phyloP scores from a whole-genome alignment of 2,797 vertebrate species.

The Pangasius macronema region DNA sequence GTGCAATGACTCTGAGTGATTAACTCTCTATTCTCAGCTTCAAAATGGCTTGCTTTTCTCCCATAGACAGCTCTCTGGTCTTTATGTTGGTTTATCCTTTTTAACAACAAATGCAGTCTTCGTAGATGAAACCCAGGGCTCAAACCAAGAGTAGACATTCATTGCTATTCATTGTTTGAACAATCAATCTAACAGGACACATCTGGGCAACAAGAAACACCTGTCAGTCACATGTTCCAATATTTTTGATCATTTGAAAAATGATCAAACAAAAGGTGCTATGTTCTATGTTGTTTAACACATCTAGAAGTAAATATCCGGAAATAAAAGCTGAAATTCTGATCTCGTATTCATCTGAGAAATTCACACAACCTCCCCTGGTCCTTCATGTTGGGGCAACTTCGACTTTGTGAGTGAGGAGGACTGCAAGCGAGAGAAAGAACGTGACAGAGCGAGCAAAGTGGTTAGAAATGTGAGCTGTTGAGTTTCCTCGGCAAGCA shows the following conservation, averaged over 20 bases:
- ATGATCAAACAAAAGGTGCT: neutral
- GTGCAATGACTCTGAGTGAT: neutral
- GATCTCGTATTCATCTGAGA: neutral
- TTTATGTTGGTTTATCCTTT: neutral
- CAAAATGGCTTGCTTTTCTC: neutral
- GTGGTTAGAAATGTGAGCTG: constrained; percentile 49
- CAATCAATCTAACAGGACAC: neutral
- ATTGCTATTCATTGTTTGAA: neutral
- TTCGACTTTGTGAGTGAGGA: constrained; percentile 19
- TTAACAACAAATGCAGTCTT: neutral
- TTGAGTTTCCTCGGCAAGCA: constrained; percentile 50
- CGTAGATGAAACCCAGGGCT: neutral
- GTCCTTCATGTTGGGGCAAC: neutral
- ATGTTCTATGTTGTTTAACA: constrained; percentile 1
- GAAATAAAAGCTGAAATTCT: neutral
- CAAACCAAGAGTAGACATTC: neutral
- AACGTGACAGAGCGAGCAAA: constrained; percentile 32
- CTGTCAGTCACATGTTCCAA: neutral
- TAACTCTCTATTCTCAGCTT: neutral
- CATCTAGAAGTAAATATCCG: neutral
- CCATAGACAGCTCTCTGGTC: neutral
- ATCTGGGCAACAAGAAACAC: neutral
- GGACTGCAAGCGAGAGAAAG: constrained; percentile 15
- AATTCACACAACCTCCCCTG: constrained; percentile 1
- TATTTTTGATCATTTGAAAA: neutral